These are phyloP conservation scores for Anniella stebbinsi DNA, from an alignment of 2,797 vertebrate genomes.

Conservation along the genomic window DNA sequence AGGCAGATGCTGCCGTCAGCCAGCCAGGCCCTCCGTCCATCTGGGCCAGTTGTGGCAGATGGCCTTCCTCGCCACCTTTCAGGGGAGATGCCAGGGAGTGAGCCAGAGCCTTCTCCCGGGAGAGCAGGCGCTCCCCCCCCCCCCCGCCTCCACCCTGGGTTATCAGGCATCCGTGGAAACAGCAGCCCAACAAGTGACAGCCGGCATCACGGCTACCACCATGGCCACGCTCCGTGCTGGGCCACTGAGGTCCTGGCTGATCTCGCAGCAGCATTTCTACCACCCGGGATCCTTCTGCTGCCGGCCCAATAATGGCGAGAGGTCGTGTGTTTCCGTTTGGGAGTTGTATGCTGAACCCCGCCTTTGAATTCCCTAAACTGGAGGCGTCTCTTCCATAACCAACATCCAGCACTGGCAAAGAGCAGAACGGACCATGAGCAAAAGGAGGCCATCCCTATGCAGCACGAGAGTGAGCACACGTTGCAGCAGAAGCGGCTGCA, in stretches of 20 bases:
- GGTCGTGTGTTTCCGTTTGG: background rate
- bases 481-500: conserved; percentile 73
- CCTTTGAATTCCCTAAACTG: conserved; percentile 51
- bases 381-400: conserved; percentile 53
- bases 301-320: background rate
- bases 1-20: background rate
- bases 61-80: no score
- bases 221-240: no score
- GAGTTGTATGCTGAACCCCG: conserved; percentile 25
- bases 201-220: no score
- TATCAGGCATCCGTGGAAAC: no score
- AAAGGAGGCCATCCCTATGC: conserved; percentile 36
- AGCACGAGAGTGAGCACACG: conserved; percentile 54
- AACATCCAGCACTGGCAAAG: conserved; percentile 67
- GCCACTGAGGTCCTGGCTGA: no score
- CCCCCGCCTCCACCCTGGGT: no score
- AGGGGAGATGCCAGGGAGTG: no score
- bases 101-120: no score
- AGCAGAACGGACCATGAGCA: conserved; percentile 56
- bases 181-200: no score
- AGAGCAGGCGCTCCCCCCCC: no score
- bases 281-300: background rate
- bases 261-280: no score
- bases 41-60: background rate
- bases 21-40: no score